Base-by-base conservation (phyloP, 2,113 vertebrate species). In the Sorex fumeus region DNA sequence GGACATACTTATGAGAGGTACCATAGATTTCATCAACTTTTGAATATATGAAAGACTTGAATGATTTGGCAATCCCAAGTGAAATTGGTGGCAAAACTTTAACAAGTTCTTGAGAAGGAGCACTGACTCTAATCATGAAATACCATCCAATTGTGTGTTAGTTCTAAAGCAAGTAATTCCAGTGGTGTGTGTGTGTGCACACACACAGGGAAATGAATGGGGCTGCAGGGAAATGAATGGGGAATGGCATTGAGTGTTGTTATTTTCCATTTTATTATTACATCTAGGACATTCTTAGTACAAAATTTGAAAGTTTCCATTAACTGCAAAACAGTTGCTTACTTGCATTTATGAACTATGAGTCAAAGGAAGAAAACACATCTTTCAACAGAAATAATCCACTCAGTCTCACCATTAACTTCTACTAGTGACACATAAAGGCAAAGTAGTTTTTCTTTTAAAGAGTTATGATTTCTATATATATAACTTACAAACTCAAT, bases 1-100 rank as follows among this genome's bases (percentile, higher is more conserved):
- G 70, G 90, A 62, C 87, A 93, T 62, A 88, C 81, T 88, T 96
- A 77, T 66, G 88, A 96, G 89, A 96, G 88, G 71, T 95, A 76
- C 90, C 16, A 19, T 28, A 6, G 94, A 93, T 96, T 96, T 98
- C 95, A 93, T 96, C 92, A 96, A 93, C 83, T 92, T 95, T 76
- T 92, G 92, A 94, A 97, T 96, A 96, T 96, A 96, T 96, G 81
- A 78, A 94, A 96, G 89, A 88, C 90, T 96, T 90, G 90, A 96
- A 93, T 97, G 85, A 94, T 94, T 78, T 78, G 90, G 95, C 86
- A 96, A 93, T 87, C 88, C 64, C 91, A 15, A 96, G 93, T 91
- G 34, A 90, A 96, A 91, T 82, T 94, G 88, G 36, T 89, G 15
- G 87, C 76, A 95, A 87, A 90, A 87, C 88, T 95, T 95, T 87